Evolutionary conservation across 1,140 invertebrate species (phyloP).

Genomic region (Listronotus oregonensis): DNA sequence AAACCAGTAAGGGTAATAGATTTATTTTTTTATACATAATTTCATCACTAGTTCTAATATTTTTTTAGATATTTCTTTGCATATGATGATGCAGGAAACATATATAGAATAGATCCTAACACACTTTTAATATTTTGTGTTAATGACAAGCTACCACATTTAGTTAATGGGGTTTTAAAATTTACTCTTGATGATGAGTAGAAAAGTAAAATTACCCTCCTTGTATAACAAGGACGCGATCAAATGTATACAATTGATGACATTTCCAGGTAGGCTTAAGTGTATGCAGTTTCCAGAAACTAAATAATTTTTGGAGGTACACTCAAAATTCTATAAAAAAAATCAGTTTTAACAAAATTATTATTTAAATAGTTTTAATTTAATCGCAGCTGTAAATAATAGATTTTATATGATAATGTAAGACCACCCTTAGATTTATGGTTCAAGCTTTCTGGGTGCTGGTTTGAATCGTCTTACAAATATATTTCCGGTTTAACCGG

Average conservation of each 20-base stretch:
- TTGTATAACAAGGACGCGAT: constrained; percentile 13
- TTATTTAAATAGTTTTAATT: too few species aligned
- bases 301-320: too few species aligned
- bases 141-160: constrained; percentile 17
- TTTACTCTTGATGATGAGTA: not conserved
- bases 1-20: too few species aligned
- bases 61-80: constrained; percentile 36
- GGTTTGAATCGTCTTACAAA: too few species aligned
- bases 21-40: not conserved
- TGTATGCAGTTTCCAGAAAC: too few species aligned
- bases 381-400: too few species aligned
- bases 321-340: too few species aligned
- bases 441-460: too few species aligned
- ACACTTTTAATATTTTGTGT: constrained; percentile 33
- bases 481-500: too few species aligned
- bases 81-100: constrained; percentile 30
- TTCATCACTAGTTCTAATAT: constrained; percentile 4
- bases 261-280: constrained; percentile 5
- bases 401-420: too few species aligned
- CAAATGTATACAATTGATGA: constrained; percentile 26
- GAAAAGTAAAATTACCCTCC: constrained; percentile 16
- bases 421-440: too few species aligned
- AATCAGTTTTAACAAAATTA: too few species aligned
- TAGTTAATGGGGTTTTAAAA: not conserved
- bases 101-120: constrained; percentile 24